phyloP scores from a whole-genome alignment of 2,888 invertebrate genomes.

The Ectobius pallidus region DNA sequence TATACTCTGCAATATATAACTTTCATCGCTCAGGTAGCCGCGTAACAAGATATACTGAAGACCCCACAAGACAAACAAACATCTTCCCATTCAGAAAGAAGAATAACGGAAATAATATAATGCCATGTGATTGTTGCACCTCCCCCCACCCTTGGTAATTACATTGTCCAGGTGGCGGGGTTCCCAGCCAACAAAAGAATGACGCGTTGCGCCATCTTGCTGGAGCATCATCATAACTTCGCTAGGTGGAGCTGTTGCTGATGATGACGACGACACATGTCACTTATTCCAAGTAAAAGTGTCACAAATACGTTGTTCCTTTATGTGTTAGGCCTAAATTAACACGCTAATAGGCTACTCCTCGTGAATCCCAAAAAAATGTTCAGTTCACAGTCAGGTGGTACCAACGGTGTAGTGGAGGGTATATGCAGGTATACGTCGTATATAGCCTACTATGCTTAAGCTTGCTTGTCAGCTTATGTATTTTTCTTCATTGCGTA shows the following conservation, averaged over 20 bases:
- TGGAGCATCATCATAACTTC: not conserved
- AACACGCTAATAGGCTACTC: too few species aligned
- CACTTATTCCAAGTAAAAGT: too few species aligned
- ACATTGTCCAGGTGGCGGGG: constrained; percentile 10
- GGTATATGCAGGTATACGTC: too few species aligned
- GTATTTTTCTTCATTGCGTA: too few species aligned
- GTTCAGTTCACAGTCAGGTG: too few species aligned
- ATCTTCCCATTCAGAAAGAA: not conserved
- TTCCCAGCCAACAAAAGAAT: constrained; percentile 12
- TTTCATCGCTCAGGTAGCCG: not conserved
- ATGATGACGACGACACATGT: not conserved
- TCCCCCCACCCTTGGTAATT: not conserved
- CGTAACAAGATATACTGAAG: too few species aligned
- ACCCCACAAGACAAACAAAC: not conserved
- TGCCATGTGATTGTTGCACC: not conserved
- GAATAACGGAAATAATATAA: not conserved
- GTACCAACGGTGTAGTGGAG: too few species aligned
- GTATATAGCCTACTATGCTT: too few species aligned
- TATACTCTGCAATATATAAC: not conserved
- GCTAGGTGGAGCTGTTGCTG: not conserved
- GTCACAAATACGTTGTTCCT: too few species aligned
- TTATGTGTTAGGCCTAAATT: too few species aligned
- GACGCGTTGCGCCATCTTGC: not conserved
- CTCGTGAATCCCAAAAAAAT: too few species aligned
- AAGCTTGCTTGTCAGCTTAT: too few species aligned